Conservation (phyloP, 2,797 vertebrate genomes). For the Falco berigora region DNA sequence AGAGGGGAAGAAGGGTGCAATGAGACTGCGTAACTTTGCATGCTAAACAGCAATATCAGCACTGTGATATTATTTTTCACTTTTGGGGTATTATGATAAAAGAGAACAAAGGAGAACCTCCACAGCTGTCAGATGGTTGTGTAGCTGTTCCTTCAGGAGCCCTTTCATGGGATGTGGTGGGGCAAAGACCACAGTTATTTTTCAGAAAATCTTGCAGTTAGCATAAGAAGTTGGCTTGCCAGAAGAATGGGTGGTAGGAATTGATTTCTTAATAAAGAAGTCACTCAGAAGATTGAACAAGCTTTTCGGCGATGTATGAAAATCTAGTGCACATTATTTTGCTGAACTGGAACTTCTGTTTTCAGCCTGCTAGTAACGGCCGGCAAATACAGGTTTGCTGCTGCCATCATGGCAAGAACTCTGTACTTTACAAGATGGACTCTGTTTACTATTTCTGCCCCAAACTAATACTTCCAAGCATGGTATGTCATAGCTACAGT, state of each 20-base stretch:
- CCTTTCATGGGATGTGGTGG: background rate
- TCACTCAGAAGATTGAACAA: background rate
- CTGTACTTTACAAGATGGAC: background rate
- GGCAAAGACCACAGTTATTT: background rate
- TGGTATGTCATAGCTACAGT: background rate
- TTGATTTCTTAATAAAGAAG: background rate
- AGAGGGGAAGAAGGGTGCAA: background rate
- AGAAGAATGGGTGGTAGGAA: background rate
- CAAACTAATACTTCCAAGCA: background rate
- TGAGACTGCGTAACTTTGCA: accelerated
- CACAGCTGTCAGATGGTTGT: background rate
- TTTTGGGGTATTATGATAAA: background rate
- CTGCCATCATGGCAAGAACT: background rate
- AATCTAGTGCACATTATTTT: background rate
- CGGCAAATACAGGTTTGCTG: background rate
- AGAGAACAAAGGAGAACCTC: background rate
- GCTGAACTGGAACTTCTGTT: background rate
- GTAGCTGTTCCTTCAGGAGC: background rate
- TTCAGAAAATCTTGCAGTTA: background rate
- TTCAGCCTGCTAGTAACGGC: background rate
- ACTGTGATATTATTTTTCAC: background rate
- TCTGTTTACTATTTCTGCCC: background rate
- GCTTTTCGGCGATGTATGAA: background rate
- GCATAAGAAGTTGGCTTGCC: background rate
- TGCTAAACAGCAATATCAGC: background rate